Conservation (phyloP, 1,140 invertebrate genomes). For the Mylabris phalerata region DNA sequence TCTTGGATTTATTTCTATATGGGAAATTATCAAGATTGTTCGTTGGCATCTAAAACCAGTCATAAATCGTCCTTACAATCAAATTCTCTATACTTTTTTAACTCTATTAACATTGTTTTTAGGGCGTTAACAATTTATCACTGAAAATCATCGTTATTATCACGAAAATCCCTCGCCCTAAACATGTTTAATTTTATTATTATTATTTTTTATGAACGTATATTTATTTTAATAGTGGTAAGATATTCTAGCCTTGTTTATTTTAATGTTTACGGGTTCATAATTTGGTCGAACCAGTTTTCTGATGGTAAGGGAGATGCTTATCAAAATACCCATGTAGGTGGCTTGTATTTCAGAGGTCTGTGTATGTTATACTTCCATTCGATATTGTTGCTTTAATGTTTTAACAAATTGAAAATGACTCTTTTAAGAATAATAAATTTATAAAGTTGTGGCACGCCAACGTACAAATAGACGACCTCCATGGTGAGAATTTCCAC, state of each 20-base stretch:
- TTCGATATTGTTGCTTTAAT: constrained; percentile 13
- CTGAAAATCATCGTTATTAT: constrained; percentile 8
- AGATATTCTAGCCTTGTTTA: constrained; percentile 12
- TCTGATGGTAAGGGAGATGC: constrained; percentile 8
- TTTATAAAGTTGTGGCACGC: neutral
- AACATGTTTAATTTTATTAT: too few relatives aligned
- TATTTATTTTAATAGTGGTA: neutral
- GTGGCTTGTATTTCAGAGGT: constrained; percentile 28
- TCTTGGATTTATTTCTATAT: too few relatives aligned
- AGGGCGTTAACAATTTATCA: too few relatives aligned
- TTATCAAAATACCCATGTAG: constrained; percentile 24
- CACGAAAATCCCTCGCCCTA: neutral
- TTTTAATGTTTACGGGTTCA: constrained; percentile 25
- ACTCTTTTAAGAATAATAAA: constrained; percentile 10
- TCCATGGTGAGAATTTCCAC: neutral
- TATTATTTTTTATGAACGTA: too few relatives aligned
- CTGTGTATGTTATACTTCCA: constrained; percentile 12
- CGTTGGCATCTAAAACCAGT: too few relatives aligned
- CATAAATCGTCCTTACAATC: too few relatives aligned
- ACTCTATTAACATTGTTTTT: too few relatives aligned
- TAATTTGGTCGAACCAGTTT: constrained; percentile 25
- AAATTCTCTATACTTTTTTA: too few relatives aligned
- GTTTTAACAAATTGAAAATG: constrained; percentile 15
- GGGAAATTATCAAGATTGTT: too few relatives aligned
- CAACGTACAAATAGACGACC: neutral